These are phyloP conservation scores for Muraenolepis orangiensis DNA, from an alignment of 2,797 vertebrate genomes.

Conservation along the genomic window DNA sequence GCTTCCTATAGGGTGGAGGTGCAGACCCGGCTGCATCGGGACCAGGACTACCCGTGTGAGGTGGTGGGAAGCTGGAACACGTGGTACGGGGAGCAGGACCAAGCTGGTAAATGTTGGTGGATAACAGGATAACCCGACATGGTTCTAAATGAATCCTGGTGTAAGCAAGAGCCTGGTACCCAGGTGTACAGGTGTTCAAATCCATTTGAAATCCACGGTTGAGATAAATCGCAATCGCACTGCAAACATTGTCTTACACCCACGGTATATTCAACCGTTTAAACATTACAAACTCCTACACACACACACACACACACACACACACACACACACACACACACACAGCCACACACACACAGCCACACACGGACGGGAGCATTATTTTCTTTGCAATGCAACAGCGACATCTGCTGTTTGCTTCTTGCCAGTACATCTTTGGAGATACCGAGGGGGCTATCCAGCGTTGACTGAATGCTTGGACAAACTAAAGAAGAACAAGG, in stretches of 20 bases:
- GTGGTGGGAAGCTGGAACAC: conserved; percentile 98
- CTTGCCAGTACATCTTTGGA: conserved; percentile 89
- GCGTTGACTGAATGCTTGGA: conserved; percentile 87
- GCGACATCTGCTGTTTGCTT: conserved; percentile 61
- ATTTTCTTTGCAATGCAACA: conserved; percentile 32
- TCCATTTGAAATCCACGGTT: not conserved
- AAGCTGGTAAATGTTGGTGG: conserved; percentile 79
- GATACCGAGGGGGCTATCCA: conserved; percentile 91
- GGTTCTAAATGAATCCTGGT: not conserved
- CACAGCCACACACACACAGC: conserved; percentile 2
- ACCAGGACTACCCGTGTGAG: conserved; percentile 87
- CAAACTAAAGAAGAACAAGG: conserved; percentile 86
- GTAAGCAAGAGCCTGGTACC: no score
- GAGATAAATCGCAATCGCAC: not conserved
- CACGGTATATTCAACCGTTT: no score
- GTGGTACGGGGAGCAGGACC: conserved; percentile 96
- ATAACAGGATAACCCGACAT: not conserved
- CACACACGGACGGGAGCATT: conserved; percentile 11
- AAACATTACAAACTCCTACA: no score
- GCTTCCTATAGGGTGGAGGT: conserved; percentile 79
- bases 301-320: conserved; percentile 9
- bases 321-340: conserved; percentile 6
- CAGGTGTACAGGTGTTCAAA: not conserved
- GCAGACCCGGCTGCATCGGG: conserved; percentile 82
- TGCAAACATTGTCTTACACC: not conserved